A percentile compares a stretch with the other conserved stretches of the same genome.
phyloP scores from a whole-genome alignment of 1,140 invertebrate species.

The Plectus sambesii region DNA sequence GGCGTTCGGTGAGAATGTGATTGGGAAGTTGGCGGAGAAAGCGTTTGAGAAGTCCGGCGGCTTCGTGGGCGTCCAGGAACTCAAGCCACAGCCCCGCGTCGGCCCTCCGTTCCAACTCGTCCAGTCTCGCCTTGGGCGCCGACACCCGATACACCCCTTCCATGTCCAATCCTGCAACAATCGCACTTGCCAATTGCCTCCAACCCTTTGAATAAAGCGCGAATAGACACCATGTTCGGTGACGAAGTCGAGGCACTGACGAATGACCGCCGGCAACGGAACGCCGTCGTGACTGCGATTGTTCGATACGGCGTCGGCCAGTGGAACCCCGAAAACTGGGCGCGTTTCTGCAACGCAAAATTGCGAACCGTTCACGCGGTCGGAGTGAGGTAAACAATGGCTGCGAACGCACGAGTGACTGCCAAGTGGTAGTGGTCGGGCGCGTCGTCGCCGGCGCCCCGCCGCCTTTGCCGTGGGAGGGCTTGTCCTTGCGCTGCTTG shows the following conservation, averaged over 20 bases:
- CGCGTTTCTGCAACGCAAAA: too few species aligned
- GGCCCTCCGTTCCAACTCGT: conserved; percentile 28
- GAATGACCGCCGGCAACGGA: conserved; percentile 28
- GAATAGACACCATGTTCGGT: conserved; percentile 18
- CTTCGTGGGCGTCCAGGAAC: conserved; percentile 30
- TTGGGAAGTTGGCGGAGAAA: conserved; percentile 25
- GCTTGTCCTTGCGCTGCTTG: too few species aligned
- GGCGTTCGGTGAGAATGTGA: conserved; percentile 14
- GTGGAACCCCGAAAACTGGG: conserved; percentile 27
- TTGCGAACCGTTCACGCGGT: too few species aligned
- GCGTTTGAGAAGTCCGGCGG: conserved; percentile 31
- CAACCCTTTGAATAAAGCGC: background rate
- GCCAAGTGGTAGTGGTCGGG: too few species aligned
- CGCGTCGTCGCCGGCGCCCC: too few species aligned
- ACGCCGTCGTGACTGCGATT: conserved; percentile 30
- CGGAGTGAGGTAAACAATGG: too few species aligned
- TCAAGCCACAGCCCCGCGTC: conserved; percentile 16
- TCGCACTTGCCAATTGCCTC: conserved; percentile 15
- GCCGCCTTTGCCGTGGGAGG: too few species aligned
- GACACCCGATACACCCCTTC: conserved; percentile 38
- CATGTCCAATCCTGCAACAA: conserved; percentile 32
- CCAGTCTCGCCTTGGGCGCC: conserved; percentile 28
- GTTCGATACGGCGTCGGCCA: conserved; percentile 22
- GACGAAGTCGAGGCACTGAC: conserved; percentile 35
- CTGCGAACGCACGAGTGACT: too few species aligned